These are phyloP conservation scores for Meloidogyne exigua DNA, from an alignment of 1,140 invertebrate species.

Conservation along the genomic window DNA sequence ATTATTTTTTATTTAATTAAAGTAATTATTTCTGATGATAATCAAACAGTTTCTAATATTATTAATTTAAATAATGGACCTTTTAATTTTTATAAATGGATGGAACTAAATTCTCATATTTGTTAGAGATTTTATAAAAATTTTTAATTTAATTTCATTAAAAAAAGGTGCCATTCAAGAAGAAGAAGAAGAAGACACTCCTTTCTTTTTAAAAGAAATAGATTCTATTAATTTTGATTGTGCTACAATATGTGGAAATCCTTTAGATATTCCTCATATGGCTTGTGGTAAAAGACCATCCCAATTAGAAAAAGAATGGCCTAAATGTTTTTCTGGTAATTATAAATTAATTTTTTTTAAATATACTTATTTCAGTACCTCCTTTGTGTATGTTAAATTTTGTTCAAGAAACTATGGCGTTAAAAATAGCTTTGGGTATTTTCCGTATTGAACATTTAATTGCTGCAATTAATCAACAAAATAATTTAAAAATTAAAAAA, in stretches of 20 bases:
- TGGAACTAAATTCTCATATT: slow-evolving; percentile 23
- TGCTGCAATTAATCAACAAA: neutral
- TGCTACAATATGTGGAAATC: slow-evolving; percentile 14
- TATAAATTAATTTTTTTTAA: neutral
- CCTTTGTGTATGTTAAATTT: slow-evolving; percentile 21
- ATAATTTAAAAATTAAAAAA: slow-evolving; percentile 2
- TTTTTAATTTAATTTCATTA: too few species aligned
- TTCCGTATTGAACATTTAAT: slow-evolving; percentile 6
- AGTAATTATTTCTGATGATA: neutral
- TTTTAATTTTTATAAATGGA: slow-evolving; percentile 20
- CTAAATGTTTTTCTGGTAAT: slow-evolving; percentile 12
- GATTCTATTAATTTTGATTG: slow-evolving; percentile 12
- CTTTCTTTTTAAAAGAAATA: slow-evolving; percentile 12
- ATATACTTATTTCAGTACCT: slow-evolving; percentile 8
- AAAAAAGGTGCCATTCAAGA: neutral
- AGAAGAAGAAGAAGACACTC: neutral
- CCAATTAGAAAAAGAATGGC: neutral
- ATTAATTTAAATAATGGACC: neutral
- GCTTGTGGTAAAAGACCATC: neutral
- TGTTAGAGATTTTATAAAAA: slow-evolving; percentile 6
- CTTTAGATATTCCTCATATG: neutral
- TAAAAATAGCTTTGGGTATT: neutral
- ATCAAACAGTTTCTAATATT: neutral
- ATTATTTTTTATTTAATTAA: neutral
- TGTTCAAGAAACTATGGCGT: slow-evolving; percentile 13